Evolutionary conservation across 2,888 invertebrate species (phyloP).

Genomic region (Chromoteleia sp.): DNA sequence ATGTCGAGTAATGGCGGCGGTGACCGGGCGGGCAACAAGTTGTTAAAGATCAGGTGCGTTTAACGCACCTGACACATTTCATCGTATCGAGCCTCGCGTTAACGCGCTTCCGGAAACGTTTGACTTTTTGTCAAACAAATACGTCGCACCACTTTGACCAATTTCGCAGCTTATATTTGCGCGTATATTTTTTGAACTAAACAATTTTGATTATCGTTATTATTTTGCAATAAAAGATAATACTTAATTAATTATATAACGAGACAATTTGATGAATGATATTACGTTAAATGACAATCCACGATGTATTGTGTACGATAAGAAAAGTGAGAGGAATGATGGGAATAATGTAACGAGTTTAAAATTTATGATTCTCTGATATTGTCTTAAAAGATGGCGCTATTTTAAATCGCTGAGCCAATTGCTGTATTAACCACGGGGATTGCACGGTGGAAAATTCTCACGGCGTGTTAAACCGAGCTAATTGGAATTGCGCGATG

Average conservation of each 20-base stretch:
- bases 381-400: conserved; percentile 44
- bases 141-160: no score
- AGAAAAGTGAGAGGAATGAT: conserved; percentile 44
- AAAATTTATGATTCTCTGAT: conserved; percentile 41
- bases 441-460: conserved; percentile 69
- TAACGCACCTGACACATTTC: conserved; percentile 46
- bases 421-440: conserved; percentile 36
- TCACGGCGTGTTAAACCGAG: conserved; percentile 73
- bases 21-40: conserved; percentile 76
- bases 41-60: conserved; percentile 77
- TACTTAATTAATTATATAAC: conserved; percentile 25
- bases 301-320: conserved; percentile 25
- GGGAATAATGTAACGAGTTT: conserved; percentile 45
- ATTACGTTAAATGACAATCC: conserved; percentile 26
- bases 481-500: conserved; percentile 76
- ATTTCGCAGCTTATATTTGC: no score
- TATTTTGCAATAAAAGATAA: no score
- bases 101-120: conserved; percentile 31
- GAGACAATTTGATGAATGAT: conserved; percentile 18
- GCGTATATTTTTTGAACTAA: no score
- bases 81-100: conserved; percentile 17
- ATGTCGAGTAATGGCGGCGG: conserved; percentile 72
- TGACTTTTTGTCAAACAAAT: conserved; percentile 12
- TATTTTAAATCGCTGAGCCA: conserved; percentile 47
- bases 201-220: no score